These are phyloP conservation scores for Calephelis virginiensis DNA, from an alignment of 1,140 invertebrate species.

Conservation along the genomic window DNA sequence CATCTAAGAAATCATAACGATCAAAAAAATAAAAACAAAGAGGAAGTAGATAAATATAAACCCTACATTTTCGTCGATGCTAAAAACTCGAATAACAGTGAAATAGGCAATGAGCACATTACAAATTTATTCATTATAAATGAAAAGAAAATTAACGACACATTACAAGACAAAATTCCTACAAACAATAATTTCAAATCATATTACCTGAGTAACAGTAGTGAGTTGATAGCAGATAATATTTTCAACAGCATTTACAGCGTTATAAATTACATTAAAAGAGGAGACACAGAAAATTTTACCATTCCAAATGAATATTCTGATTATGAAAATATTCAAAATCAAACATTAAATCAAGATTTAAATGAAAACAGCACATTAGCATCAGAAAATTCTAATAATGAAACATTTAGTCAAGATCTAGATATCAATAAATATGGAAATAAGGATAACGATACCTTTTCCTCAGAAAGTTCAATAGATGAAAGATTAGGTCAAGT, in stretches of 20 bases:
- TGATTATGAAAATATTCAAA: too few species aligned
- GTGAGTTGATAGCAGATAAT: background rate
- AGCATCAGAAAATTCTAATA: too few species aligned
- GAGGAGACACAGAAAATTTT: too few species aligned
- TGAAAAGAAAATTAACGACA: background rate
- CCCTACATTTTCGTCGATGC: background rate
- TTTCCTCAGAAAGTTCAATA: too few species aligned
- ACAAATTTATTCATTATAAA: background rate
- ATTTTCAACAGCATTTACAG: background rate
- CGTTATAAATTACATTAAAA: background rate
- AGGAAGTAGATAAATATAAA: background rate
- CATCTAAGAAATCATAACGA: background rate
- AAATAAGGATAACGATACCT: too few species aligned
- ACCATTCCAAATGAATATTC: too few species aligned
- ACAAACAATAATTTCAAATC: background rate
- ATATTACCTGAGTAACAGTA: background rate
- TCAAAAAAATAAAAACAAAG: background rate
- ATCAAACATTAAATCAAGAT: too few species aligned
- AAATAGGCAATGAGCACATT: constrained; percentile 6
- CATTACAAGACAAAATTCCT: background rate
- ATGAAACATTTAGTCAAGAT: too few species aligned
- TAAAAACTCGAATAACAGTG: background rate
- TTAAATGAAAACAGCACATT: too few species aligned
- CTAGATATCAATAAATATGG: too few species aligned
- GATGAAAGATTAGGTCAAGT: too few species aligned